Base-by-base conservation (phyloP, 2,888 invertebrate genomes). In the Caenorhabditis imperialis region DNA sequence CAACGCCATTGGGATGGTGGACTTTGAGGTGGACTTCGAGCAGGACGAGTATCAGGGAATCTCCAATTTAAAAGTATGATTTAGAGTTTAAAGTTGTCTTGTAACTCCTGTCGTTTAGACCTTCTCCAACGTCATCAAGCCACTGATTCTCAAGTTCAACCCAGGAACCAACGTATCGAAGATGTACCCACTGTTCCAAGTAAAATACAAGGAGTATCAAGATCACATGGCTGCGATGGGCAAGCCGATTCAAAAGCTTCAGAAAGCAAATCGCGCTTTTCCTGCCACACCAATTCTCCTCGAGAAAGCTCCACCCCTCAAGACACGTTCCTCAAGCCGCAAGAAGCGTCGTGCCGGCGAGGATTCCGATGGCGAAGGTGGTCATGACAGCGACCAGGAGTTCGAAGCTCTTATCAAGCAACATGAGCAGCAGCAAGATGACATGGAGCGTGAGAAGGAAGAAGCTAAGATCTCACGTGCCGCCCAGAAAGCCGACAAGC, bases 161-260 rank as follows among this genome's bases (percentile, higher is more conserved):
- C 86, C 85, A 7, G 78, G 65, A 22, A 93, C 94, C 57, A 94
- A 95, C 58, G 94, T 94, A 89, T 93, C 95, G 2, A 97, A 96
- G 89, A 90, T 97, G 62, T 95, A 96, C 93, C 95, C 95, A 93
- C 90, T 98, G 78, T 94, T 99, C 16, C 95, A 95, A 1, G 97
- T 98, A 1, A 98, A 98, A 88, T 99, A 97, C 96, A 92, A 96
- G 23, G 93, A 97, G 88, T 99, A 98, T 90, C 93, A 93, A 45
- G 77, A 77, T 18, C 22, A 53, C n/a, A 14, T 69, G 44, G 23
- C 65, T 25, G 48, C 62, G 2, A 33, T 30, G 10, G 77, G 77
- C 18, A 45, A 48, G 12, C 8, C 58, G n/a, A 37, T 47, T 3
- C 42, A 57, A 10, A 30, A 30, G 30, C 30, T 7, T 6, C 30